These are phyloP conservation scores for Arion vulgaris DNA, from an alignment of 1,140 invertebrate species.

Conservation along the genomic window DNA sequence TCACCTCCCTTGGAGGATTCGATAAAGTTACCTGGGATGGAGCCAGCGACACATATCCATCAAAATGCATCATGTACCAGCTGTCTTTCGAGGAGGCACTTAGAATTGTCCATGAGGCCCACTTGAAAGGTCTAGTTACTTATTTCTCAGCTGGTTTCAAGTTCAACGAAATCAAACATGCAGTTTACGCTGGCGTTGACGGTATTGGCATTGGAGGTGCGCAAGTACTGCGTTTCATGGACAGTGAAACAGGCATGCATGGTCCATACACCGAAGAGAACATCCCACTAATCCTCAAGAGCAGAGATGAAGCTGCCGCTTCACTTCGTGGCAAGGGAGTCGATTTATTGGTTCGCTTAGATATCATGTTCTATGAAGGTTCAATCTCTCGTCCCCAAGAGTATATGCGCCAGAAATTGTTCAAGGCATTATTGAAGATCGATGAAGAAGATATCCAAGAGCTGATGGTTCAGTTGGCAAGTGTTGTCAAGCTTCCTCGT, in stretches of 20 bases:
- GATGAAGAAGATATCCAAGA: slow-evolving; percentile 39
- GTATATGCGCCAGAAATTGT: slow-evolving; percentile 43
- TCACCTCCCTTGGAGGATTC: slow-evolving; percentile 55
- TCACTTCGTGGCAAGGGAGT: slow-evolving; percentile 48
- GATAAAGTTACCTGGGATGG: slow-evolving; percentile 57
- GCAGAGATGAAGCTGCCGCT: slow-evolving; percentile 51
- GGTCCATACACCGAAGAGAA: slow-evolving; percentile 60
- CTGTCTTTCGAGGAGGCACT: slow-evolving; percentile 54
- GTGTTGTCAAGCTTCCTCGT: slow-evolving; percentile 33
- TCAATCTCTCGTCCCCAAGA: slow-evolving; percentile 48
- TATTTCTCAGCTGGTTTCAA: slow-evolving; percentile 59
- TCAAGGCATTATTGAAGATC: slow-evolving; percentile 40
- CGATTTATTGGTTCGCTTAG: slow-evolving; percentile 49
- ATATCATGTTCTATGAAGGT: slow-evolving; percentile 58
- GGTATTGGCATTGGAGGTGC: slow-evolving; percentile 57
- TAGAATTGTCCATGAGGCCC: slow-evolving; percentile 55
- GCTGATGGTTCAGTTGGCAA: slow-evolving; percentile 26
- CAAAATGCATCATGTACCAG: slow-evolving; percentile 61
- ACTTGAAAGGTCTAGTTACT: slow-evolving; percentile 53
- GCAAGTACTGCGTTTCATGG: slow-evolving; percentile 54
- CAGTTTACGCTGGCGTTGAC: slow-evolving; percentile 55
- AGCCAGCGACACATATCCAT: slow-evolving; percentile 53
- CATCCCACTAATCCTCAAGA: slow-evolving; percentile 49
- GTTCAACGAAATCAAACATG: slow-evolving; percentile 56
- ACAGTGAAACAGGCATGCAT: slow-evolving; percentile 54